These are phyloP conservation scores for Torymus auratus DNA, from an alignment of 2,888 invertebrate genomes.

Conservation along the genomic window DNA sequence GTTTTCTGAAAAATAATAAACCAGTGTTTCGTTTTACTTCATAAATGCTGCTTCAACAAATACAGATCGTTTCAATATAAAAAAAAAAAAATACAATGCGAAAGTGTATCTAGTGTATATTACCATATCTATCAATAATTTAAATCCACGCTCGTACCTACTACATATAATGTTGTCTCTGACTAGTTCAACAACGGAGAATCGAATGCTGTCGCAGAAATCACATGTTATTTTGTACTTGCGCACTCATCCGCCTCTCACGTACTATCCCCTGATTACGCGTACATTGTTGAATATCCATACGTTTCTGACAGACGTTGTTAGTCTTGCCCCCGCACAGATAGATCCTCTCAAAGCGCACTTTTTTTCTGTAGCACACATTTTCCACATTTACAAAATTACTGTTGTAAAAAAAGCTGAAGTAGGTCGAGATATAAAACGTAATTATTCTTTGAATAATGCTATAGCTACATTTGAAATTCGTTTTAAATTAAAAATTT, in stretches of 20 bases:
- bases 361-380: not conserved
- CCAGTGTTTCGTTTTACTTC: too few species aligned
- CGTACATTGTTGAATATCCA: not conserved
- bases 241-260: not conserved
- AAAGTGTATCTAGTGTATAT: too few species aligned
- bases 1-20: too few species aligned
- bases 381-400: not conserved
- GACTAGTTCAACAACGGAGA: not conserved
- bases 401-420: not conserved
- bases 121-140: too few species aligned
- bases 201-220: slow-evolving; percentile 2
- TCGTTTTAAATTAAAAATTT: too few species aligned
- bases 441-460: too few species aligned
- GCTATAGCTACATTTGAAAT: too few species aligned
- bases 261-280: not conserved
- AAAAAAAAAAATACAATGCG: too few species aligned
- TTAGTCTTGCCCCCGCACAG: not conserved
- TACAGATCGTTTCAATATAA: too few species aligned
- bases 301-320: not conserved
- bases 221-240: slow-evolving; percentile 9
- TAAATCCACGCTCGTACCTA: not conserved
- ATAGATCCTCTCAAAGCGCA: not conserved
- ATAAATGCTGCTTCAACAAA: too few species aligned
- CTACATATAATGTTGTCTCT: not conserved
- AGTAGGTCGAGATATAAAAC: too few species aligned